A percentile compares a stretch with the other conserved stretches of the same genome.
phyloP scores from a whole-genome alignment of 2,113 vertebrate species.

The Serinus canaria region DNA sequence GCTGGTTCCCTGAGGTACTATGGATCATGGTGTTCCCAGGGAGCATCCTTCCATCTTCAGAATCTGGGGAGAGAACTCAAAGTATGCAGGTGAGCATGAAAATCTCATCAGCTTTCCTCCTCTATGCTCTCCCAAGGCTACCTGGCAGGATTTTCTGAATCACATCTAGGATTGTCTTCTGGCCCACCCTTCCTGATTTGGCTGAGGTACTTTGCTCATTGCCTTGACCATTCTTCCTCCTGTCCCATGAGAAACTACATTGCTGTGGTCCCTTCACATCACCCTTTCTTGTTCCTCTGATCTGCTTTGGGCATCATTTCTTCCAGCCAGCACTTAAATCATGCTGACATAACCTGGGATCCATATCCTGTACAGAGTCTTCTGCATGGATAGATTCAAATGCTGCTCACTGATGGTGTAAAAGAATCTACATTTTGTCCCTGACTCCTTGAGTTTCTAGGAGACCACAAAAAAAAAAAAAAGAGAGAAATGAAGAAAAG shows the following conservation, averaged over 20 bases:
- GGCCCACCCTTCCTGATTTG: neutral
- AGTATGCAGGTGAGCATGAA: neutral
- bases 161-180: neutral
- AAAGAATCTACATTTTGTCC: neutral
- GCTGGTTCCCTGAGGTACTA: neutral
- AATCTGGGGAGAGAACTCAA: conserved; percentile 47
- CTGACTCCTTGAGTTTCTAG: neutral
- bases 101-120: neutral
- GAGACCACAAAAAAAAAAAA: neutral
- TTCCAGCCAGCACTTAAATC: neutral
- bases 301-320: neutral
- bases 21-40: neutral
- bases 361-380: neutral
- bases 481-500: neutral
- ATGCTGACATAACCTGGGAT: neutral
- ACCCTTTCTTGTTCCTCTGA: neutral
- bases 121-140: neutral
- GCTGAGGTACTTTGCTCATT: neutral
- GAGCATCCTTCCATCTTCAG: conserved; percentile 16
- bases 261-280: neutral
- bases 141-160: neutral
- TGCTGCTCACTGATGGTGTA: neutral
- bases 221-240: neutral
- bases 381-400: neutral
- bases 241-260: neutral